Evolutionary conservation across 2,888 invertebrate genomes (phyloP), one percentile per base, ranked within the genome.

Genomic region (Troilus luridus): DNA sequence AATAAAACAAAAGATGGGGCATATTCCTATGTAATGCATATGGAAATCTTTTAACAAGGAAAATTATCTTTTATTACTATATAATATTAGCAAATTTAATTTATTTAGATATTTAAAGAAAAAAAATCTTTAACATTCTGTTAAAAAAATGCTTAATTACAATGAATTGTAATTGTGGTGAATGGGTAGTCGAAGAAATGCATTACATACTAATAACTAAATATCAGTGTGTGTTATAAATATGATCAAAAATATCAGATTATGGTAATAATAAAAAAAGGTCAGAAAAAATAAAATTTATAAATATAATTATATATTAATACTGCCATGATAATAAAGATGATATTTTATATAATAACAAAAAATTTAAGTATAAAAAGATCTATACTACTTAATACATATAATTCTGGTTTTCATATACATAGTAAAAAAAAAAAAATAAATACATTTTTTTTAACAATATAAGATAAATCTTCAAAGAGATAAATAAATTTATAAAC

Each of bases 221-320:
- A 11, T 9, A 67, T 6, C 24, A 27, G 6, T 7, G 6, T 67
- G n/a, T 11, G n/a, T 64, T 64, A 21, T 19, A 62, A 19, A 62
- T 62, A 62, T 27, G 24, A 77, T 17, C 24, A 67, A 64, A 64
- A 64, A n/a, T 64, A 27, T 27, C 27, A 17, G 27, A 41, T 77
- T 41, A 2, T 77, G 72, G 19, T 77, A 77, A 17, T 7, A 77
- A 77, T 72, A 8, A 59, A 59, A 41, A 9, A 77, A 27, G 5
- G 12, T 14, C 3, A 64, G 67, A 67, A 17, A 17, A 17, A 77
- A 41, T 41, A 41, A 41, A 27, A 77, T 7, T n/a, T 64, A 64
- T 24, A n/a, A n/a, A 67, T 77, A 77, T 17, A 41, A 41, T 41
- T 41, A 77, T 77, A 41, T 77, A 77, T 77, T 77, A 77, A 77